Evolutionary conservation across 2,888 invertebrate species (phyloP), one percentile per base, ranked within the genome.

Genomic region (Stenodema calcarata): DNA sequence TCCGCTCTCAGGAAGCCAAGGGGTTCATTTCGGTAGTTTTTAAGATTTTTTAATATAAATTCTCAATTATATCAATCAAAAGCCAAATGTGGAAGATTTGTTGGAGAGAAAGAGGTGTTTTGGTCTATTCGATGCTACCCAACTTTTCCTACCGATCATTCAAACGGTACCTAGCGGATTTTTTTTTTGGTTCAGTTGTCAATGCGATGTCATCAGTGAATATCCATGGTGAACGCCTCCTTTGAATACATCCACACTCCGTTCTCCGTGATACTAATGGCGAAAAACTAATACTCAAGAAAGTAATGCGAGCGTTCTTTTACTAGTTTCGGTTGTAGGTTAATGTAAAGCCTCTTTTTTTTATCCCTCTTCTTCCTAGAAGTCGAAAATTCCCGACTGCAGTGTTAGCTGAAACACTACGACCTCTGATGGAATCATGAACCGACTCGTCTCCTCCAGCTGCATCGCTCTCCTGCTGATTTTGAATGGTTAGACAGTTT

Each of bases 361-460:
- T 18, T 23, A 62, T 62, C 23, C 62, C 62, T 6, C 27, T 62
- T 23, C 62, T 62, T 16, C 50, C 50, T 18, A 50, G 16, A 50
- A n/a, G n/a, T 23, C 27, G 23, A 62, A 18, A 18, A 23, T 62
- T 62, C 27, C 27, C 6, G 23, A 62, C 0, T 62, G 62, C 62
- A 62, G 62, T 62, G 62, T 23, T 62, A 62, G 23, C 62, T 4
- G 23, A 73, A 73, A 73, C 41, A 0, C 41, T 44, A 9, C 18
- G 44, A 44, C 23, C 42, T 44, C 42, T 47, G 73, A 84, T 84
- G 84, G 84, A 84, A 84, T 84, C 73, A 84, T 84, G 84, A 84
- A 44, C 47, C 44, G 27, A 44, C 44, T 47, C 27, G 41, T 75
- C 54, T 18, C 23, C 75, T 42, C 84, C 75, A 75, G 84, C 84